Base-by-base conservation (phyloP, 2,888 invertebrate genomes). In the Electrophaes corylata region DNA sequence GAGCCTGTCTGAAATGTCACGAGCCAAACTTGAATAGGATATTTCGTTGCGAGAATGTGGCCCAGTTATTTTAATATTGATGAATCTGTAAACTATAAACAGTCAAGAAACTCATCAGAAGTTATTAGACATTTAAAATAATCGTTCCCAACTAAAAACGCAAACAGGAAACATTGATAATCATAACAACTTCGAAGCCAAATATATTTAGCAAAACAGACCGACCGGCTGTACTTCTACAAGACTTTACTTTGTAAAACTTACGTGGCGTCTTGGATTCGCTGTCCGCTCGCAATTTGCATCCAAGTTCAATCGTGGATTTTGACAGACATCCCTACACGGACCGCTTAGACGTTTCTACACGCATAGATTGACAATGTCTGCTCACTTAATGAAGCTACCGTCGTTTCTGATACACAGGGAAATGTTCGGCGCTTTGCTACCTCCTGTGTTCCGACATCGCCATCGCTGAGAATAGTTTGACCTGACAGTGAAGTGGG, bases 331-430 rank as follows among this genome's bases (percentile, higher is more conserved):
- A 78, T 77, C 76, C 76, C 65, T 76, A 71, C 76, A 72, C 77
- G 73, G 66, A 52, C 70, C 64, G 69, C 71, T 59, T 52, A 68
- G 79, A 78, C 80, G 60, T 74, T 69, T 69, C 75, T 74, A 75
- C 76, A 78, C 71, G 76, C 75, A 73, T 70, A 75, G 84, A 85
- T 82, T 86, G 86, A 83, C 86, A 86, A 84, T 80, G 79, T 82
- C 78, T 74, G 67, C 70, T 67, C 72, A 63, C 69, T 72, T 84
- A 85, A 85, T 84, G 84, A 84, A 83, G 79, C 81, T 71, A 66
- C 71, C 65, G 70, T 64, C 67, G 62, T 70, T 65, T 63, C 67
- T 41, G 63, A 65, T 66, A 67, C 71, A 71, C 69, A 66, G 70
- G 70, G 71, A 77, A 74, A 73, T 60, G 52, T 41, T 40, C 47